Percentiles rank a stretch among this genome's conserved stretches.
Conservation (phyloP, 37 sponge, comb jelly and placozoan genomes). For the Cliona cf. orientalis region DNA sequence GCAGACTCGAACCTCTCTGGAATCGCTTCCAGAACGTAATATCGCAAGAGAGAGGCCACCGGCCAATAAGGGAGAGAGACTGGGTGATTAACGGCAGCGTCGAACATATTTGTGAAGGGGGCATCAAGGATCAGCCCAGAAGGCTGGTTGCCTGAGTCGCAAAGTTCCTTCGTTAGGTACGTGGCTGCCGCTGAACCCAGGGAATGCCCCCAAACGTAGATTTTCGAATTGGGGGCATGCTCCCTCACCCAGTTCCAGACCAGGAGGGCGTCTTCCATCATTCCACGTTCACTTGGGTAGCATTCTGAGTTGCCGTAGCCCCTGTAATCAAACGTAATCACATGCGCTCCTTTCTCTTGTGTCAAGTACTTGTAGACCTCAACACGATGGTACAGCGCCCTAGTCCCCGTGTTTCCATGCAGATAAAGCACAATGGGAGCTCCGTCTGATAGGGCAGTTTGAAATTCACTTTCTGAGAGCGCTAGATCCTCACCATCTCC, state of each 20-base stretch:
- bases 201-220: conserved; percentile 94
- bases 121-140: conserved; percentile 77
- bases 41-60: conserved; percentile 30
- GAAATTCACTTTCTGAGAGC: conserved; percentile 17
- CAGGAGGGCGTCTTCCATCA: conserved; percentile 74
- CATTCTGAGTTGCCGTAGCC: conserved; percentile 89
- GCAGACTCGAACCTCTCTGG: conserved; percentile 63
- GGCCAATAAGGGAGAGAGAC: conserved; percentile 63
- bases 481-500: background rate
- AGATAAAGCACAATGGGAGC: conserved; percentile 73
- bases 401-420: conserved; percentile 80
- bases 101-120: conserved; percentile 74
- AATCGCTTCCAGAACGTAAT: conserved; percentile 36
- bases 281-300: conserved; percentile 69
- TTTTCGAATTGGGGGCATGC: conserved; percentile 41
- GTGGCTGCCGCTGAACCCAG: conserved; percentile 84
- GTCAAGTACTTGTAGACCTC: conserved; percentile 72
- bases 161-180: conserved; percentile 47
- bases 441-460: conserved; percentile 43
- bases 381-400: conserved; percentile 73
- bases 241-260: conserved; percentile 74
- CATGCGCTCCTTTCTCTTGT: conserved; percentile 60
- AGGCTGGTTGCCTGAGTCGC: background rate
- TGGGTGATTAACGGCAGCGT: conserved; percentile 66
- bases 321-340: conserved; percentile 89